These are phyloP conservation scores for Clarias platycephalus DNA, from an alignment of 2,797 vertebrate genomes.

Conservation along the genomic window DNA sequence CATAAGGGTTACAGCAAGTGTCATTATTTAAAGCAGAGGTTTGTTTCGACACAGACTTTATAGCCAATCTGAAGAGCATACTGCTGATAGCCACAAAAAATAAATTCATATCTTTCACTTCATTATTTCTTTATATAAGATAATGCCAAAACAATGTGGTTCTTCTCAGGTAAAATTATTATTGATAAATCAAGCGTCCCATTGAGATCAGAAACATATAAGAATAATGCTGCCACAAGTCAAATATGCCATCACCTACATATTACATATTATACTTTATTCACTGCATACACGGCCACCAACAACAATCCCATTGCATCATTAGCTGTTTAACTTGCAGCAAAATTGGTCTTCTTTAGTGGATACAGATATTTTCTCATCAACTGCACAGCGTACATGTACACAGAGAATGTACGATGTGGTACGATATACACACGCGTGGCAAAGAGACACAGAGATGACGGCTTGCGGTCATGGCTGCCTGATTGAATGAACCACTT, in stretches of 20 bases:
- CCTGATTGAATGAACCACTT: neutral
- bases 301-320: neutral
- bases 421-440: neutral
- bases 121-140: neutral
- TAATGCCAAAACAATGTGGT: neutral
- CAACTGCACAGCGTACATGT: neutral
- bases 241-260: neutral
- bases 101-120: neutral
- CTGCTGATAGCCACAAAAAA: neutral
- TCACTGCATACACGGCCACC: neutral
- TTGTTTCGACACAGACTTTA: neutral
- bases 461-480: neutral
- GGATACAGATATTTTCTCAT: neutral
- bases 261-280: neutral
- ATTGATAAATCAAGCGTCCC: neutral
- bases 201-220: neutral
- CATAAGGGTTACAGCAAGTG: neutral
- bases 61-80: neutral
- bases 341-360: neutral
- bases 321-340: neutral
- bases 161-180: neutral
- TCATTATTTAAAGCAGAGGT: neutral
- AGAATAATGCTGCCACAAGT: neutral
- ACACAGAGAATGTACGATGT: neutral
- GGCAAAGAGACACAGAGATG: neutral